Evolutionary conservation across 2,888 invertebrate genomes (phyloP).

Genomic region (Cosmia trapezina): DNA sequence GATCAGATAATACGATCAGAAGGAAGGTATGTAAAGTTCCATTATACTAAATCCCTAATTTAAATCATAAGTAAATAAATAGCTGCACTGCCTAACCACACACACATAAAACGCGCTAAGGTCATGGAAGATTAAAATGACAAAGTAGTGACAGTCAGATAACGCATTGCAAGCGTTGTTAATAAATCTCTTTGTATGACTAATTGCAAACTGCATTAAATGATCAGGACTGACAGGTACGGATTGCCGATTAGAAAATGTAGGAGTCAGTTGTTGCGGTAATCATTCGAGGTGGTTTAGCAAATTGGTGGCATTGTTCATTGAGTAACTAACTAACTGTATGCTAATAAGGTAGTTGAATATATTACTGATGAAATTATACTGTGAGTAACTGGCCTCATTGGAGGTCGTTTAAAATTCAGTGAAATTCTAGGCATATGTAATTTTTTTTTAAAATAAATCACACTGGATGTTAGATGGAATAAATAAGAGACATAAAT

Average conservation of each 20-base stretch:
- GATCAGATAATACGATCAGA: background rate
- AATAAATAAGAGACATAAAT: no score
- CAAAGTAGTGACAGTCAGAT: slow-evolving; percentile 33
- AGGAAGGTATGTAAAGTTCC: background rate
- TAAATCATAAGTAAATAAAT: background rate
- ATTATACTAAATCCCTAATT: background rate
- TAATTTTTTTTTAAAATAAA: no score
- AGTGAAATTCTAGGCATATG: background rate
- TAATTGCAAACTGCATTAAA: slow-evolving; percentile 55
- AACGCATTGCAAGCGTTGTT: slow-evolving; percentile 17
- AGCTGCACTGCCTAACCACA: slow-evolving; percentile 1
- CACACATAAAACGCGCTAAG: background rate
- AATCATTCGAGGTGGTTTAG: slow-evolving; percentile 13
- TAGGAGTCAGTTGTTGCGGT: slow-evolving; percentile 26
- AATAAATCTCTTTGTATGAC: slow-evolving; percentile 47
- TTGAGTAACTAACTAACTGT: slow-evolving; percentile 24
- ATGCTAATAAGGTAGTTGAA: slow-evolving; percentile 13
- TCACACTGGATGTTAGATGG: no score
- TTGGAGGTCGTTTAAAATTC: slow-evolving; percentile 5
- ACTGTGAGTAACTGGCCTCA: background rate
- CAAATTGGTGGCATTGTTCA: slow-evolving; percentile 48
- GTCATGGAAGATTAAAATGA: slow-evolving; percentile 28
- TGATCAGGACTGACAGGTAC: slow-evolving; percentile 36
- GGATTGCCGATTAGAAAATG: slow-evolving; percentile 48
- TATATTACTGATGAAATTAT: slow-evolving; percentile 15